Evolutionary conservation across 2,888 invertebrate species (phyloP).

Genomic region (Synergus itoensis): DNA sequence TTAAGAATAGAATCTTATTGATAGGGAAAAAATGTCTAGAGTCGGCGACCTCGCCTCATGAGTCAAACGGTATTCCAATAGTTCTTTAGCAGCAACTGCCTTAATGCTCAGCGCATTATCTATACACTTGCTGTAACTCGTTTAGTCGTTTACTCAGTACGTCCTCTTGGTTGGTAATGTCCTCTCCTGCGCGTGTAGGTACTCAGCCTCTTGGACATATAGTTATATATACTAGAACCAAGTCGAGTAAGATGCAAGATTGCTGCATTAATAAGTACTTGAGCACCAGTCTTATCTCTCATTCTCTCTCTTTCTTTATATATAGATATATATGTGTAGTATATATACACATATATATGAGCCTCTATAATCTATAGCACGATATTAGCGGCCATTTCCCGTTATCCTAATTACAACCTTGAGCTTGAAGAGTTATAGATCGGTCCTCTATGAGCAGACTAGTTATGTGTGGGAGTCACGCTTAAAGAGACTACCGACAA

Average conservation of each 20-base stretch:
- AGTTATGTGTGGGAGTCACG: not conserved
- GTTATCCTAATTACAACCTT: conserved; percentile 38
- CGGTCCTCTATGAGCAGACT: not conserved
- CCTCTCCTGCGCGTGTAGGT: conserved; percentile 8
- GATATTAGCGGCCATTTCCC: conserved; percentile 29
- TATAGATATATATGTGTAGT: not conserved
- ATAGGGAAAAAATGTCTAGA: too few relatives aligned
- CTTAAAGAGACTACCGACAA: not conserved
- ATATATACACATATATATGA: not conserved
- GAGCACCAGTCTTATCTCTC: conserved; percentile 1
- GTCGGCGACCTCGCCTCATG: not conserved
- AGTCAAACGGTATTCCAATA: conserved; percentile 24
- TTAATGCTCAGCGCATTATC: conserved; percentile 29
- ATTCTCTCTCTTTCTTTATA: not conserved
- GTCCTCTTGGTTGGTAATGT: conserved; percentile 24
- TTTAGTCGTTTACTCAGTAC: conserved; percentile 35
- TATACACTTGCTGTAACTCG: conserved; percentile 33
- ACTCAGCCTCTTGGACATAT: not conserved
- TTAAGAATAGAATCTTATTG: too few relatives aligned
- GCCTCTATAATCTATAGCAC: conserved; percentile 28
- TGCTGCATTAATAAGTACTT: conserved; percentile 33
- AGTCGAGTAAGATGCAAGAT: conserved; percentile 34
- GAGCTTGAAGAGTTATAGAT: conserved; percentile 28
- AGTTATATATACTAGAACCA: not conserved
- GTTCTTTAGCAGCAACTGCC: conserved; percentile 4